Evolutionary conservation across 2,888 invertebrate genomes (phyloP).

Genomic region (Pollenia labialis): DNA sequence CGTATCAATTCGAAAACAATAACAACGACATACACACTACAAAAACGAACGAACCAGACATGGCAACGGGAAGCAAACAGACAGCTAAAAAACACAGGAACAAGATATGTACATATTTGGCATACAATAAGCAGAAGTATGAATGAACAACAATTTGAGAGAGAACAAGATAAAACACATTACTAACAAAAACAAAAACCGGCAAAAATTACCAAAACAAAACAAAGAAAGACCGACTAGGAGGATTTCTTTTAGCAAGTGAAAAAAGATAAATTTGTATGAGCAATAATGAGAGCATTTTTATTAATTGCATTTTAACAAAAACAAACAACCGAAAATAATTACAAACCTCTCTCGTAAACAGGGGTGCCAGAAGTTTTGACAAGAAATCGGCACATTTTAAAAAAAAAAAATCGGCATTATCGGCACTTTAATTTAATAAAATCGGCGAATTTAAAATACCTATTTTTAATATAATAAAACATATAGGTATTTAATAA

Average conservation of each 20-base stretch:
- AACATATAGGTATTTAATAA: no score
- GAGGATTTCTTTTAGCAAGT: slow-evolving; percentile 50
- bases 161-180: slow-evolving; percentile 11
- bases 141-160: slow-evolving; percentile 39
- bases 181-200: slow-evolving; percentile 21
- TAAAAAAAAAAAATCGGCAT: no score
- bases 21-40: slow-evolving; percentile 18
- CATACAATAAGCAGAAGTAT: slow-evolving; percentile 50
- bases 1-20: slow-evolving; percentile 44
- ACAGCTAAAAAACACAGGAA: slow-evolving; percentile 49
- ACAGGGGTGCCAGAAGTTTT: no score
- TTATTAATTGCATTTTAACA: not conserved
- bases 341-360: slow-evolving; percentile 52
- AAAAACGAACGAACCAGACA: not conserved
- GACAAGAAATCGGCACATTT: no score
- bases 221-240: slow-evolving; percentile 47
- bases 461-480: no score
- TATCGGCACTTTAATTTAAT: no score
- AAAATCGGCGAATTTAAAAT: no score
- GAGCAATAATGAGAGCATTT: slow-evolving; percentile 29
- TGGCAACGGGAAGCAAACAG: slow-evolving; percentile 10
- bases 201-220: slow-evolving; percentile 54
- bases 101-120: no score
- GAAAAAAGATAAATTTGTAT: slow-evolving; percentile 42
- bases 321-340: not conserved